These are phyloP conservation scores for Polypterus bichir DNA, from an alignment of 2,113 vertebrate species.

Conservation along the genomic window DNA sequence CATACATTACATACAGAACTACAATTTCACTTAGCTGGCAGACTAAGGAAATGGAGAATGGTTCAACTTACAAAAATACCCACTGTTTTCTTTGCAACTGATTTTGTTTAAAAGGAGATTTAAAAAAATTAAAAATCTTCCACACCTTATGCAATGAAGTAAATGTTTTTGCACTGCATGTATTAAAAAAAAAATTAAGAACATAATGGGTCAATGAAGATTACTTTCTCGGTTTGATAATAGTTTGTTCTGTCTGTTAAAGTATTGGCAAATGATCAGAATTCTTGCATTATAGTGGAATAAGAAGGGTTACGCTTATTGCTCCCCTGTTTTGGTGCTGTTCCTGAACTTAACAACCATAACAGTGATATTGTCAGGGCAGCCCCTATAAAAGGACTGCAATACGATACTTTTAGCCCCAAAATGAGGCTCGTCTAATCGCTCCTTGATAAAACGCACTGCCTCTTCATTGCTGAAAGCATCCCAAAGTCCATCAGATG, in stretches of 20 bases:
- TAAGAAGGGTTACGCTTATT: conserved; percentile 35
- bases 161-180: no score
- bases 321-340: conserved; percentile 63
- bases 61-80: no score
- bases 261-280: background rate
- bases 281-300: conserved; percentile 17
- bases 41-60: no score
- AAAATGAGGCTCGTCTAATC: conserved; percentile 88
- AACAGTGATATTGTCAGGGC: conserved; percentile 95
- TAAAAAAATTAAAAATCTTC: no score
- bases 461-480: conserved; percentile 98
- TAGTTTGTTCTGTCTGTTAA: no score
- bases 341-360: conserved; percentile 98
- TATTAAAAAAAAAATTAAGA: background rate
- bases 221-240: background rate
- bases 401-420: conserved; percentile 95
- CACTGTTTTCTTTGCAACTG: no score
- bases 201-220: background rate
- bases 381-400: conserved; percentile 94
- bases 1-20: no score
- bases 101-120: no score
- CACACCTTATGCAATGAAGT: no score
- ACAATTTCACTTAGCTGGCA: no score
- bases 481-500: conserved; percentile 93
- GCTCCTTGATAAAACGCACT: conserved; percentile 86